phyloP scores from a whole-genome alignment of 2,113 vertebrate species.

The Clarias macrocephalus region DNA sequence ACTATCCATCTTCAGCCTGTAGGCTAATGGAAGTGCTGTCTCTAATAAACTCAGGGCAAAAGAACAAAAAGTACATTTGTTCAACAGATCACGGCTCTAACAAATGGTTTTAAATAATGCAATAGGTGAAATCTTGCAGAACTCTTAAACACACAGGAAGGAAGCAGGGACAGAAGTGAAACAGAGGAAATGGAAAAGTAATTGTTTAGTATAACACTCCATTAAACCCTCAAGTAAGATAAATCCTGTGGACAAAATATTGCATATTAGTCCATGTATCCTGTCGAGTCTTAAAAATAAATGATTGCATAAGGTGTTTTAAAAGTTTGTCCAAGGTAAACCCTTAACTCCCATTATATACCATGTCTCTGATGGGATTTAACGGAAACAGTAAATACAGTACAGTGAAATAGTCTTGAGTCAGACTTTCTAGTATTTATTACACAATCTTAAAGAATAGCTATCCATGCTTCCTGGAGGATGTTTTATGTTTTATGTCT shows the following conservation, averaged over 20 bases:
- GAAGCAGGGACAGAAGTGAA: neutral
- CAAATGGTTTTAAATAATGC: neutral
- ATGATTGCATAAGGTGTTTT: neutral
- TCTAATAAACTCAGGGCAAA: conserved; percentile 15
- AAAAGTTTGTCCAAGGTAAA: neutral
- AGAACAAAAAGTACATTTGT: conserved; percentile 17
- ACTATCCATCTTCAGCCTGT: conserved; percentile 23
- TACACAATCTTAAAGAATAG: too few species aligned
- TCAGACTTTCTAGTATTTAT: too few species aligned
- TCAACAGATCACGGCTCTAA: neutral
- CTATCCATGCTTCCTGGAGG: too few species aligned
- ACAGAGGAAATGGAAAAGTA: neutral
- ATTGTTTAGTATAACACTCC: neutral
- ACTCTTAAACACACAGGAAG: neutral
- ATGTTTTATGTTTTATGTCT: too few species aligned
- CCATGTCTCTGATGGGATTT: too few species aligned
- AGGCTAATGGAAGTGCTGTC: conserved; percentile 41
- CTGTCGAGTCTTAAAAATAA: neutral
- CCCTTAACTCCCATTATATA: neutral
- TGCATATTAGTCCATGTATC: neutral
- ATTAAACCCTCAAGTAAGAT: neutral
- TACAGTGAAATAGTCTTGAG: too few species aligned
- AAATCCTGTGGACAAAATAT: neutral
- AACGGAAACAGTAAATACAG: neutral
- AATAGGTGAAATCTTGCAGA: neutral